Conservation (phyloP, 2,113 vertebrate genomes). For the Thalassoma bifasciatum region DNA sequence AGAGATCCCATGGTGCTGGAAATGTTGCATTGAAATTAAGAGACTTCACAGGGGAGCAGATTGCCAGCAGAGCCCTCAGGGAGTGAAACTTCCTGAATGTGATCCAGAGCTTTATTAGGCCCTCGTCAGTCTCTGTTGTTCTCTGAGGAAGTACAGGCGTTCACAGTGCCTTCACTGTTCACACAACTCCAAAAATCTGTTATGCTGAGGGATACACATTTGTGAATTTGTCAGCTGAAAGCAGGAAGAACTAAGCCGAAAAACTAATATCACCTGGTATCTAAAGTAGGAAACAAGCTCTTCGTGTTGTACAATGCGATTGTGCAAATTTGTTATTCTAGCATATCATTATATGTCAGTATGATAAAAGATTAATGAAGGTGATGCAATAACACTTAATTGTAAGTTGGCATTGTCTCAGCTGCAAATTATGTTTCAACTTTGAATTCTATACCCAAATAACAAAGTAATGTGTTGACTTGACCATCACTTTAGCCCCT, state of each 20-base stretch:
- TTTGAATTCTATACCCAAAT: too few relatives aligned
- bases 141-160: slow-evolving; percentile 37
- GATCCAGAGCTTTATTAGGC: slow-evolving; percentile 54
- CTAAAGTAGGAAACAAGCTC: not conserved
- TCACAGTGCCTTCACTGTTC: slow-evolving; percentile 7
- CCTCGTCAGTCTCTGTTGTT: slow-evolving; percentile 33
- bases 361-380: too few relatives aligned
- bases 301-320: too few relatives aligned
- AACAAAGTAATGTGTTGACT: too few relatives aligned
- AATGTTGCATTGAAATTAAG: slow-evolving; percentile 58
- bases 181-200: slow-evolving; percentile 11
- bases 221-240: slow-evolving; percentile 4
- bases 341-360: too few relatives aligned
- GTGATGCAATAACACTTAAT: too few relatives aligned
- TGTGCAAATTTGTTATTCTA: too few relatives aligned
- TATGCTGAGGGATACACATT: slow-evolving; percentile 15
- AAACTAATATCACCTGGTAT: not conserved
- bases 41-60: slow-evolving; percentile 64
- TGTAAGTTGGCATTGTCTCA: too few relatives aligned
- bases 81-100: slow-evolving; percentile 46
- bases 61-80: slow-evolving; percentile 50
- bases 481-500: too few relatives aligned
- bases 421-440: too few relatives aligned
- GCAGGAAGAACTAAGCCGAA: not conserved
- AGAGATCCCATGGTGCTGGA: slow-evolving; percentile 51